Conservation (phyloP, 2,888 invertebrate species). For the Neocrepidodera transversa region DNA sequence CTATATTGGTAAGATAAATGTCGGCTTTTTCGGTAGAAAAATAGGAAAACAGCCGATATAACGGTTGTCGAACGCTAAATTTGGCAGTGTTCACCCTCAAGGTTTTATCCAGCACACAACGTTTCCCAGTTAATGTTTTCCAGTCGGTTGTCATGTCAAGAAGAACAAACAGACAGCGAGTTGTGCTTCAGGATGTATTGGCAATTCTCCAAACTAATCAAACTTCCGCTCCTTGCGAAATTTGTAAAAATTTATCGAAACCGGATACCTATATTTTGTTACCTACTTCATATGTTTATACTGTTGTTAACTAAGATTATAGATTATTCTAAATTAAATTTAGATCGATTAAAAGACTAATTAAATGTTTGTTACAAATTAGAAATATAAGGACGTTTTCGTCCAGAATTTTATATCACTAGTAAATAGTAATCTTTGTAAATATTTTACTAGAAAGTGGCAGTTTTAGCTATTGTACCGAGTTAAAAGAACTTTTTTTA, state of each 20-base stretch:
- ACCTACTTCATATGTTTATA: no score
- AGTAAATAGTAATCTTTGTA: no score
- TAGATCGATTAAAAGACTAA: no score
- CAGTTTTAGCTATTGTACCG: no score
- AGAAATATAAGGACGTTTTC: no score
- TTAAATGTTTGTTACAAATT: no score
- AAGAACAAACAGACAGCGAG: slow-evolving; percentile 35
- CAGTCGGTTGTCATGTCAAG: slow-evolving; percentile 42
- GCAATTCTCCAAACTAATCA: slow-evolving; percentile 46
- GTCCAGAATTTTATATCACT: no score
- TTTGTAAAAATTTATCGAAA: neutral
- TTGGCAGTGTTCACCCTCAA: slow-evolving; percentile 26
- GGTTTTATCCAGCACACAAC: slow-evolving; percentile 18
- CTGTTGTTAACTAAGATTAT: no score
- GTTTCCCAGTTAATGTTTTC: slow-evolving; percentile 39
- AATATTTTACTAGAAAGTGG: no score
- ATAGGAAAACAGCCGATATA: slow-evolving; percentile 13
- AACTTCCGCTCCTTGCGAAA: slow-evolving; percentile 28
- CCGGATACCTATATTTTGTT: neutral
- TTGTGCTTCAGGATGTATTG: slow-evolving; percentile 39
- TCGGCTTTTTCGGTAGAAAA: slow-evolving; percentile 20
- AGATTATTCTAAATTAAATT: no score
- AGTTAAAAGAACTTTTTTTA: no score
- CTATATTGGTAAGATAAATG: slow-evolving; percentile 22
- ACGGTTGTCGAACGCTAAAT: slow-evolving; percentile 17